phyloP scores from a whole-genome alignment of 2,113 vertebrate species.

The Ctenodactylus gundi region DNA sequence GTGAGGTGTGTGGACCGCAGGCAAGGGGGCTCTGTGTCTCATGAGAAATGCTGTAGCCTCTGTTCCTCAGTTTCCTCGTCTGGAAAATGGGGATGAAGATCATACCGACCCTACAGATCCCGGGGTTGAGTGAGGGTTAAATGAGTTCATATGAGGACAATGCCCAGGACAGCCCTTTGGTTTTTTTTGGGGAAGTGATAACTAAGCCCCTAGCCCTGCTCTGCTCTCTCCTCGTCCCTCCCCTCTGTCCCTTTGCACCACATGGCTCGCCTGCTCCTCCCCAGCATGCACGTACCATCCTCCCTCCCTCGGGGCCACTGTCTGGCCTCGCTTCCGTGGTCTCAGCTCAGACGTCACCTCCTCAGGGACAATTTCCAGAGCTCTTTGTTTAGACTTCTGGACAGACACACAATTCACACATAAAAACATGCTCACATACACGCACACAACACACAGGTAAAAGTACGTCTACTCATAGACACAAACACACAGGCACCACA shows the following conservation, averaged over 20 bases:
- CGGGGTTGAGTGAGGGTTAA: too few relatives aligned
- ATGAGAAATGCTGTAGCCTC: background rate
- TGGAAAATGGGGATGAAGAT: background rate
- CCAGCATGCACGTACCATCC: background rate
- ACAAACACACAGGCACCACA: background rate
- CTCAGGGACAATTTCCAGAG: background rate
- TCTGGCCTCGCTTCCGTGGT: background rate
- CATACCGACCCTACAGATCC: background rate
- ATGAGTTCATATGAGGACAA: background rate
- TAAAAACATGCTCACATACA: background rate
- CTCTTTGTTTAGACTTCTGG: background rate
- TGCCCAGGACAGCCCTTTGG: background rate
- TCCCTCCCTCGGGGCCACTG: background rate
- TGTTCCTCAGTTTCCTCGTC: background rate
- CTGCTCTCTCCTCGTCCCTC: background rate
- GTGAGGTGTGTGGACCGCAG: background rate
- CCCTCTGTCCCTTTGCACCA: accelerated
- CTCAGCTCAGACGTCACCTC: background rate
- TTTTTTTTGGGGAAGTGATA: background rate
- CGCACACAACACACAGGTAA: accelerated
- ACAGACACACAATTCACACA: background rate
- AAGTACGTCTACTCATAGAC: background rate
- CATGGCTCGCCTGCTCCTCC: background rate
- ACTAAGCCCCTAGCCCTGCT: background rate
- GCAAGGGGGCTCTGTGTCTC: background rate